phyloP scores from a whole-genome alignment of 2,113 vertebrate genomes.

The Saccopteryx leptura region DNA sequence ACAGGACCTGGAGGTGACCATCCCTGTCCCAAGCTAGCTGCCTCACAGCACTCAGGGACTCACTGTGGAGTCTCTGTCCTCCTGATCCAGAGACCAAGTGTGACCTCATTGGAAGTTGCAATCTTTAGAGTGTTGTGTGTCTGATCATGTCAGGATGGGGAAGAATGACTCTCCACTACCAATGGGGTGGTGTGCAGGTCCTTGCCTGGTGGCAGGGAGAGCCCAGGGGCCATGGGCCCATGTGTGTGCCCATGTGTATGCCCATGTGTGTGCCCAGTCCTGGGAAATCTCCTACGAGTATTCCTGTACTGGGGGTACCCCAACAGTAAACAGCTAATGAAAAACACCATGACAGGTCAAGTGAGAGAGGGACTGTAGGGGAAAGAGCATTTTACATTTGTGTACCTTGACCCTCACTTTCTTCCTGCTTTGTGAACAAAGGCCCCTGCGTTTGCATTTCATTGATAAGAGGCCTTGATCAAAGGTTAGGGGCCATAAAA shows the following conservation, averaged over 20 bases:
- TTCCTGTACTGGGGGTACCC: background rate
- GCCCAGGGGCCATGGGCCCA: background rate
- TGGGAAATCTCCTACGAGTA: rapidly evolving
- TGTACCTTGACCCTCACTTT: background rate
- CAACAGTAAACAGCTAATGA: background rate
- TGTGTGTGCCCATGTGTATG: too few species aligned
- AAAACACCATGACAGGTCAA: background rate
- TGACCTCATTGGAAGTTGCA: background rate
- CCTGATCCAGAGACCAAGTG: background rate
- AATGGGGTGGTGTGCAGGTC: background rate
- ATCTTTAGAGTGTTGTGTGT: background rate
- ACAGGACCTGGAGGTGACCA: background rate
- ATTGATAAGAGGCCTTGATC: background rate
- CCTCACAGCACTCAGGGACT: too few species aligned
- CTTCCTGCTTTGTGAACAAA: constrained; percentile 8
- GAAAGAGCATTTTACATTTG: background rate
- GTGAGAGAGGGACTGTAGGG: background rate
- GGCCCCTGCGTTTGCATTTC: background rate
- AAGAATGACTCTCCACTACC: background rate
- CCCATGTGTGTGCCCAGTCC: background rate
- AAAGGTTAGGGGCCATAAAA: background rate
- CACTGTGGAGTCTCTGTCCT: background rate
- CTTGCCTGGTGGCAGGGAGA: background rate
- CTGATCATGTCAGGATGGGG: background rate
- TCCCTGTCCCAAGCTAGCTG: background rate